phyloP scores from a whole-genome alignment of 2,888 invertebrate genomes.

The Polydesmus complanatus region DNA sequence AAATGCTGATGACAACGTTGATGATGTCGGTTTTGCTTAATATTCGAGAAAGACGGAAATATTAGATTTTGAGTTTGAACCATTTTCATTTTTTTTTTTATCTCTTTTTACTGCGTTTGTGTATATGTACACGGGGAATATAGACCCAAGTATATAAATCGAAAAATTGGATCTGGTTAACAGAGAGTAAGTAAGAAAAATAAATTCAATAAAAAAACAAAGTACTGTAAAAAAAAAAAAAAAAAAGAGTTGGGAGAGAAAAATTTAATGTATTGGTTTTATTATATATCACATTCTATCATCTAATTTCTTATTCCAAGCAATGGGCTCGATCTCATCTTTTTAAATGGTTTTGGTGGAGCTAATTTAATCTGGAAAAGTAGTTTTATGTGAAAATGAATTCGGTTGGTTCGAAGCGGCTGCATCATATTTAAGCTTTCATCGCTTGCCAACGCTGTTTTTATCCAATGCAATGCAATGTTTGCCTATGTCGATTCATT shows the following conservation, averaged over 20 bases:
- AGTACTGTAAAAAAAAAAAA: background rate
- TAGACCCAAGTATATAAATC: no score
- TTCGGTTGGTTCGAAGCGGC: background rate
- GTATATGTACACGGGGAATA: no score
- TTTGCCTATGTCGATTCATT: no score
- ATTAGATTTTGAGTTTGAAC: background rate
- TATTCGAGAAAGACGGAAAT: background rate
- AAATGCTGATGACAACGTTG: background rate
- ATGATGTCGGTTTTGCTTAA: background rate
- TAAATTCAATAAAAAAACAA: background rate
- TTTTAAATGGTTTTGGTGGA: background rate
- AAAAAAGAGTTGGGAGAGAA: background rate
- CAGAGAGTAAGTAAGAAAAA: background rate
- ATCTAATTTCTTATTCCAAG: background rate
- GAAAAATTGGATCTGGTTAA: background rate
- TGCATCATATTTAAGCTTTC: background rate
- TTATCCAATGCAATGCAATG: no score
- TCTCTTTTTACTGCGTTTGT: no score
- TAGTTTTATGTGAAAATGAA: background rate
- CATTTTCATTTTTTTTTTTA: background rate
- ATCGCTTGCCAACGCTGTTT: no score
- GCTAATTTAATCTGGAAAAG: background rate
- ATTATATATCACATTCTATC: background rate
- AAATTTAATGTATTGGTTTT: background rate
- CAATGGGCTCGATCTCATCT: background rate